These are phyloP conservation scores for Strongylocentrotus purpuratus DNA, from an alignment of 35 echinoderm and acorn worm genomes.

Conservation along the genomic window DNA sequence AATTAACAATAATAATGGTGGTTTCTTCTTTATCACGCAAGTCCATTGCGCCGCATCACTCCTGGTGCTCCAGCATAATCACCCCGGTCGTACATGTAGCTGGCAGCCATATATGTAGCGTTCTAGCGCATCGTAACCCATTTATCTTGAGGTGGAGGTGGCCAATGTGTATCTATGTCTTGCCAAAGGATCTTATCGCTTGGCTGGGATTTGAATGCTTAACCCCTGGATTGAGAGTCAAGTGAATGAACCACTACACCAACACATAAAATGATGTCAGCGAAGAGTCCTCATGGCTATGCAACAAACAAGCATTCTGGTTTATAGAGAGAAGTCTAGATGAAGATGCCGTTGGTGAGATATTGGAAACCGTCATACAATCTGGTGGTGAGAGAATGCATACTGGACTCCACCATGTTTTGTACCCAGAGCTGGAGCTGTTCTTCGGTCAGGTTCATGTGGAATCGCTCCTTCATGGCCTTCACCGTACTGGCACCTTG, in stretches of 20 bases:
- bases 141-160: no score
- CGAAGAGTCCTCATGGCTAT: background rate
- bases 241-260: background rate
- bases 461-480: constrained; percentile 86
- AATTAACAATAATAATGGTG: no score
- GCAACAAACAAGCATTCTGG: background rate
- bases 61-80: no score
- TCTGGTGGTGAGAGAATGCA: constrained; percentile 98
- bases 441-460: constrained; percentile 97
- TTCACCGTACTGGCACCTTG: constrained; percentile 96
- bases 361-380: constrained; percentile 99
- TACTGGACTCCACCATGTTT: constrained; percentile 99
- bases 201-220: no score
- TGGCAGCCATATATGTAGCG: no score
- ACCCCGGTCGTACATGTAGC: no score
- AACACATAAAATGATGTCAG: background rate
- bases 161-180: no score
- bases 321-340: constrained; percentile 23
- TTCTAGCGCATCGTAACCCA: no score
- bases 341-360: constrained; percentile 98
- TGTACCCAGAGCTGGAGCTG: constrained; percentile 95
- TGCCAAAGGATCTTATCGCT: no score
- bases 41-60: no score
- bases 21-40: no score
- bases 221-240: no score